A percentile compares a stretch with the other conserved stretches of the same genome.
phyloP scores from a whole-genome alignment of 2,888 invertebrate species.

The Prosopocoilus inquinatus region DNA sequence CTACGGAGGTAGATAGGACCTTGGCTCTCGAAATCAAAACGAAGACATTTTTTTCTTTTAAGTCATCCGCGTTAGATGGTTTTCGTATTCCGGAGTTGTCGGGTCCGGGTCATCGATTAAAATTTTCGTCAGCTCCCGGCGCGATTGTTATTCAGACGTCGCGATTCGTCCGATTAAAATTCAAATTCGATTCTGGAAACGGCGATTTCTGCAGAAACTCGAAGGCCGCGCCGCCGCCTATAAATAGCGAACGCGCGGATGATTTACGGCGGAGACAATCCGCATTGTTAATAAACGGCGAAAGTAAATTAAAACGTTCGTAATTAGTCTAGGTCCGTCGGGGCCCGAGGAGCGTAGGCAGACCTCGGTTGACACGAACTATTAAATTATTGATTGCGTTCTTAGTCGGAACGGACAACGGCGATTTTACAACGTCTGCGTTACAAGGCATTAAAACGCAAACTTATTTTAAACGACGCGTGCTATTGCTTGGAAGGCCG shows the following conservation, averaged over 20 bases:
- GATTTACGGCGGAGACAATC: not conserved
- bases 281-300: not conserved
- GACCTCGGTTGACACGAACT: constrained; percentile 15
- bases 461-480: constrained; percentile 10
- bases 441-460: constrained; percentile 17
- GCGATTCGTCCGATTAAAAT: too few species aligned
- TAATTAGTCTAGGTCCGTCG: not conserved
- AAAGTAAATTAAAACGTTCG: constrained; percentile 3
- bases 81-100: too few species aligned
- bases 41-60: too few species aligned
- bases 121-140: too few species aligned
- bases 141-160: too few species aligned
- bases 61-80: too few species aligned
- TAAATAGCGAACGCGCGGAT: too few species aligned
- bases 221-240: not conserved
- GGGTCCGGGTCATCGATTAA: too few species aligned
- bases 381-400: constrained; percentile 20
- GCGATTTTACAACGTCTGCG: constrained; percentile 18
- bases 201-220: constrained; percentile 1
- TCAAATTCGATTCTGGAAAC: too few species aligned
- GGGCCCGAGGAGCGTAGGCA: constrained; percentile 9
- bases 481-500: too few species aligned
- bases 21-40: too few species aligned
- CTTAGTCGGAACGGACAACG: constrained; percentile 16
- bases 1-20: too few species aligned